Percentiles rank a stretch among this genome's conserved stretches.
These are phyloP conservation scores for Herminia tarsipennalis DNA, from an alignment of 2,888 invertebrate species.

Conservation along the genomic window DNA sequence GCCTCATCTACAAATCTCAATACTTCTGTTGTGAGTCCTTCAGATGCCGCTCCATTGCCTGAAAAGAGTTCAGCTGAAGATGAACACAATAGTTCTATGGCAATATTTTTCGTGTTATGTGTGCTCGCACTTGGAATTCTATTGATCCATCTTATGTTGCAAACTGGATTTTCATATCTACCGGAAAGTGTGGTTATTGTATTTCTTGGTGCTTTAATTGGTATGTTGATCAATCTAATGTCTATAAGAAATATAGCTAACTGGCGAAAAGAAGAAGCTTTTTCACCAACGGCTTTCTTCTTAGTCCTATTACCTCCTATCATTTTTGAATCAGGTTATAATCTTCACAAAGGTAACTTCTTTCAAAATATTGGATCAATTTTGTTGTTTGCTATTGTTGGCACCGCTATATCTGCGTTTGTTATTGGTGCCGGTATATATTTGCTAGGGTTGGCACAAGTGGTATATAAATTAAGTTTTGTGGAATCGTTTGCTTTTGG, in stretches of 20 bases:
- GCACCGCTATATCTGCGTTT: constrained; percentile 98
- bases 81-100: constrained; percentile 98
- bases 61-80: constrained; percentile 97
- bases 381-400: constrained; percentile 98
- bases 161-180: constrained; percentile 97
- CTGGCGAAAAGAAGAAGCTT: constrained; percentile 99
- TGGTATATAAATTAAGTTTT: constrained; percentile 96
- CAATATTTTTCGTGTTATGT: constrained; percentile 98
- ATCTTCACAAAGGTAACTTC: constrained; percentile 98
- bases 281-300: constrained; percentile 99
- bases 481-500: constrained; percentile 99
- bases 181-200: constrained; percentile 99
- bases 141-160: constrained; percentile 96
- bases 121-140: constrained; percentile 97
- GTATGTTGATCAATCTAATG: constrained; percentile 95
- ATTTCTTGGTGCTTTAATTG: constrained; percentile 96
- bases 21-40: constrained; percentile 83
- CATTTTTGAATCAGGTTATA: constrained; percentile 99
- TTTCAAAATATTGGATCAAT: constrained; percentile 99
- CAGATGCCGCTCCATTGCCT: constrained; percentile 92
- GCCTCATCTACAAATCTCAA: constrained; percentile 64
- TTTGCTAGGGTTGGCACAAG: constrained; percentile 95
- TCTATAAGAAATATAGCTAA: constrained; percentile 95
- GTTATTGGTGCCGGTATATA: constrained; percentile 99
- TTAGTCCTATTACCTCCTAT: constrained; percentile 98